Percentiles rank a stretch among this genome's conserved stretches.
Conservation (phyloP, 2,888 invertebrate species). For the Iphiclides podalirius region DNA sequence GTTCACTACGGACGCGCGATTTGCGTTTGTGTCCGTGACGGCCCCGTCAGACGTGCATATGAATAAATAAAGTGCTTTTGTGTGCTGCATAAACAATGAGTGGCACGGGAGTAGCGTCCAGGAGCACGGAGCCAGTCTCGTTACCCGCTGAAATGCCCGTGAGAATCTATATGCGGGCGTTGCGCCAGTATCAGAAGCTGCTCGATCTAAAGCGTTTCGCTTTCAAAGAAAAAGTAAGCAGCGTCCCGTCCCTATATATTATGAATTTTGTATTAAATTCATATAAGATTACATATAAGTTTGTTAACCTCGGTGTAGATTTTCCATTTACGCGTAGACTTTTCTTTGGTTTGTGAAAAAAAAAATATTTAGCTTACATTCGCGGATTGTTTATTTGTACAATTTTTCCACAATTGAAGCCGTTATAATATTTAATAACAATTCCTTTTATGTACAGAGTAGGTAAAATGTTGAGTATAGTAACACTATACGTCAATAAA, state of each 20-base stretch:
- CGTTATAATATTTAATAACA: conserved; percentile 7
- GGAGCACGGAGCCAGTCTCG: conserved; percentile 49
- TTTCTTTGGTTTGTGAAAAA: not conserved
- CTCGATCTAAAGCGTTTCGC: conserved; percentile 78
- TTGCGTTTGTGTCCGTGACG: conserved; percentile 53
- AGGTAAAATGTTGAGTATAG: too few species aligned
- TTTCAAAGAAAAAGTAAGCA: conserved; percentile 75
- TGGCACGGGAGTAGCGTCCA: conserved; percentile 64
- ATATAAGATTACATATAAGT: not conserved
- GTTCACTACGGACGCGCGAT: conserved; percentile 78
- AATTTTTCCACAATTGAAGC: conserved; percentile 2
- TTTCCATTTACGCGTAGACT: not conserved
- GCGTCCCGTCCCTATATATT: conserved; percentile 1
- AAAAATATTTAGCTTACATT: not conserved
- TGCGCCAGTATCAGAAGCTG: conserved; percentile 82
- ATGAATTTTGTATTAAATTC: too few species aligned
- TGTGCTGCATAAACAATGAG: conserved; percentile 53
- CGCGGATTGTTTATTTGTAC: not conserved
- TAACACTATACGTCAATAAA: conserved; percentile 5
- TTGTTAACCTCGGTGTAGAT: not conserved
- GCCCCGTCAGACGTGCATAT: conserved; percentile 47
- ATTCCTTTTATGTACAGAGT: conserved; percentile 3
- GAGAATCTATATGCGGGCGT: conserved; percentile 79
- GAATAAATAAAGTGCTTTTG: conserved; percentile 53
- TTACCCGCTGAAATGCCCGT: conserved; percentile 63